These are phyloP conservation scores for Hylaeus volcanicus DNA, from an alignment of 1,140 invertebrate species.

Conservation along the genomic window DNA sequence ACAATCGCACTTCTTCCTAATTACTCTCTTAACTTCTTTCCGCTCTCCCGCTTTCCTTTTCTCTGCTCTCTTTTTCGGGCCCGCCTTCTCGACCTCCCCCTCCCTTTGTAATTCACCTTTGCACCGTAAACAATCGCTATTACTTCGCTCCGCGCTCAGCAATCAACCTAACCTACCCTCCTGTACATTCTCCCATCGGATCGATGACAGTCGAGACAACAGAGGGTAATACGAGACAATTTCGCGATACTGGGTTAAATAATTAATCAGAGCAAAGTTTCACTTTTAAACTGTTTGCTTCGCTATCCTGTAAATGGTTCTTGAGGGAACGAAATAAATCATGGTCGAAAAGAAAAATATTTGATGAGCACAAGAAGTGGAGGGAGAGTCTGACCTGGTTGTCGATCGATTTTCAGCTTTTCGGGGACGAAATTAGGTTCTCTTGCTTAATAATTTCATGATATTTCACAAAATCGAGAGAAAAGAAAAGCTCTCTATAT, in stretches of 20 bases:
- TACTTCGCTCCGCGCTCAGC: background rate
- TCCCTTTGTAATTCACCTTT: constrained; percentile 38
- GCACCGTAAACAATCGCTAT: constrained; percentile 18
- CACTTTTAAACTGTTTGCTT: too few relatives aligned
- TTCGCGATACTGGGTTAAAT: too few relatives aligned
- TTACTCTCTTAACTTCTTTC: constrained; percentile 41
- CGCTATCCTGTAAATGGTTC: too few relatives aligned
- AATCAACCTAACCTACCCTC: background rate
- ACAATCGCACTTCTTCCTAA: constrained; percentile 43
- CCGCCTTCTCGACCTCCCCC: background rate
- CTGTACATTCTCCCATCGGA: background rate
- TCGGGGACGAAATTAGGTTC: background rate
- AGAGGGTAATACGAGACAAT: too few relatives aligned
- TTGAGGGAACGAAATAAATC: too few relatives aligned
- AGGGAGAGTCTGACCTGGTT: background rate
- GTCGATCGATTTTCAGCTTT: background rate
- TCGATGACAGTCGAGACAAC: background rate
- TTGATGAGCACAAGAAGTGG: background rate
- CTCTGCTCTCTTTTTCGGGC: constrained; percentile 4
- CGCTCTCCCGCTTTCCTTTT: constrained; percentile 33
- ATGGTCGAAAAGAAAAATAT: background rate
- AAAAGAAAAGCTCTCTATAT: too few relatives aligned
- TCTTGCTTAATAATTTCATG: too few relatives aligned
- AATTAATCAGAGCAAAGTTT: too few relatives aligned
- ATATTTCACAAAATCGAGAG: too few relatives aligned